Evolutionary conservation across 2,797 vertebrate genomes (phyloP), one percentile per base, ranked within the genome.

Genomic region (Channallabes apus): DNA sequence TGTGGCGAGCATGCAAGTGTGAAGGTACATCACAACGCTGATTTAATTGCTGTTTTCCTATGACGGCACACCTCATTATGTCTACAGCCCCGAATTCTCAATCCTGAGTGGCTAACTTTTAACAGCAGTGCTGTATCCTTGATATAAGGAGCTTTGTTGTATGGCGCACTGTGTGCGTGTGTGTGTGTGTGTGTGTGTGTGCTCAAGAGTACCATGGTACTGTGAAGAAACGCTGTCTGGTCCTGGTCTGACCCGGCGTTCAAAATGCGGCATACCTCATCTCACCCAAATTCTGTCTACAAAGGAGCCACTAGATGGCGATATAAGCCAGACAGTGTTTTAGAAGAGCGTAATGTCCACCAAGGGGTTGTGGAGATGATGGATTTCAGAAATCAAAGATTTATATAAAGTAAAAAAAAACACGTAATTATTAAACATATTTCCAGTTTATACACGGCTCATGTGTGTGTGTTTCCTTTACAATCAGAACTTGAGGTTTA

Each of bases 261-360:
- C 32, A 46, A 6, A 46, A 72, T 72, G 38, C 24, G 20, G 22
- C 22, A 71, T 38, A 6, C 2, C 67, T 35, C 32, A 3, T 62
- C 17, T 46, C 1, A 6, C 5, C 20, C 1, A 61, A 35, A 61
- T 3, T 6, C 61, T 6, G 12, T 38, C 20, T 61, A 38, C 15
- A 38, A 35, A 20, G 35, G n/a, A 11, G 15, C 59, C 59, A 64
- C 78, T 46, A 80, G 78, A 80, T 65, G 78, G 78, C 41, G 61
- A 27, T 65, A 80, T 46, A 65, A 41, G 41, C 59, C 32, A 79
- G n/a, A 62, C 12, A n/a, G 20, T n/a, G 24, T 64, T 46, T 41
- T 1, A n/a, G 35, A 17, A 9, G 56, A 12, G 8, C 2, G 27
- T 6, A 4, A 62, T 9, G 11, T 27, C 6, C 46, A 2, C 12